Evolutionary conservation across 1,140 invertebrate species (phyloP).

Genomic region (Scaptodrosophila lebanonensis): DNA sequence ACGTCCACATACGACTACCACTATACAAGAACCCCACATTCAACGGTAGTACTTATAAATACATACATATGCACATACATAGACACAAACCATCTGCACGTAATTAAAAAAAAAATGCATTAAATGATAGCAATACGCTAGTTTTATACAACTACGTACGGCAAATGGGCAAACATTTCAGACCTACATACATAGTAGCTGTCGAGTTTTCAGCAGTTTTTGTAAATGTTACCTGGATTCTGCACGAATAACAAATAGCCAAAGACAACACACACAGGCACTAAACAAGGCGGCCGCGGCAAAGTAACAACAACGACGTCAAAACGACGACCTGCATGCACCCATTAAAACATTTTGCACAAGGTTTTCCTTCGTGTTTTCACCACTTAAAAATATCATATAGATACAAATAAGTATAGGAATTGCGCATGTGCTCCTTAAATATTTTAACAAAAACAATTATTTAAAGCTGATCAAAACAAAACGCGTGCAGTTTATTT

Average conservation of each 20-base stretch:
- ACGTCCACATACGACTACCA: neutral
- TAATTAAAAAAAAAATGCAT: neutral
- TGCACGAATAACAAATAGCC: conserved; percentile 1
- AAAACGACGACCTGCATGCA: too few species aligned
- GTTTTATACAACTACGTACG: too few species aligned
- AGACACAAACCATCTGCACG: neutral
- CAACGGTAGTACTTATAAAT: neutral
- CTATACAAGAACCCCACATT: too few species aligned
- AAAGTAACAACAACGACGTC: conserved; percentile 22
- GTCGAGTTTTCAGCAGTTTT: too few species aligned
- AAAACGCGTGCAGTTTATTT: conserved; percentile 19
- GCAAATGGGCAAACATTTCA: neutral
- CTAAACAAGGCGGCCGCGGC: conserved; percentile 7
- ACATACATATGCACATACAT: neutral
- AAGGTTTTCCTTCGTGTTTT: conserved; percentile 4
- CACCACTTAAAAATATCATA: conserved; percentile 1
- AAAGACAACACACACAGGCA: conserved; percentile 15
- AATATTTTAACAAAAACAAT: neutral
- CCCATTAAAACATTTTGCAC: conserved; percentile 39
- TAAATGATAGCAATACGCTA: neutral
- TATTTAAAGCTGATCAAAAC: conserved; percentile 9
- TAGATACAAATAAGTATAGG: neutral
- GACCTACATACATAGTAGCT: neutral
- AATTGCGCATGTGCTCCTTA: conserved; percentile 10
- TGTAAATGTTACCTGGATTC: neutral